These are phyloP conservation scores for Apostichopus japonicus DNA, from an alignment of 35 echinoderm and acorn worm species.

Conservation along the genomic window DNA sequence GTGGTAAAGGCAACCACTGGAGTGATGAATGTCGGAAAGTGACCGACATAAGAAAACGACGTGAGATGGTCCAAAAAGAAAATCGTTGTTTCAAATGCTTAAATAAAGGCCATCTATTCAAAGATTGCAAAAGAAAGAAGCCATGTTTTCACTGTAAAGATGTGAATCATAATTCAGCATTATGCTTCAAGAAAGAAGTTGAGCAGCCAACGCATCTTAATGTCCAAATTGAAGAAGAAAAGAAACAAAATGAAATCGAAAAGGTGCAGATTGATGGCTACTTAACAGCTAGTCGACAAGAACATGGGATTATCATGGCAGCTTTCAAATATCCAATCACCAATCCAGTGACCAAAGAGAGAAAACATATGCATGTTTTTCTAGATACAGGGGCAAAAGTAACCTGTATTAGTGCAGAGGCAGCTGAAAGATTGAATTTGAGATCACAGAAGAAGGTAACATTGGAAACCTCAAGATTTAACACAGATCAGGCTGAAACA, in stretches of 20 bases:
- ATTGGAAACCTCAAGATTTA: slow-evolving; percentile 26
- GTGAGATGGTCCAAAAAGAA: slow-evolving; percentile 6
- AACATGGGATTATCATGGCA: neutral
- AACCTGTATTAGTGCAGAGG: neutral
- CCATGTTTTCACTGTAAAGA: slow-evolving; percentile 16
- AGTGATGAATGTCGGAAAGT: neutral
- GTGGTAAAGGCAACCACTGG: too few species aligned
- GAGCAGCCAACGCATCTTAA: neutral
- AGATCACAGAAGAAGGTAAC: too few species aligned
- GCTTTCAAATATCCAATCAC: too few species aligned
- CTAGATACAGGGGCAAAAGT: slow-evolving; percentile 15
- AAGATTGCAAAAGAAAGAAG: neutral
- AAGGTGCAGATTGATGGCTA: too few species aligned
- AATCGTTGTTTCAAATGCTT: neutral
- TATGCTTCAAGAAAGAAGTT: neutral
- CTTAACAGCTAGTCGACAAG: neutral
- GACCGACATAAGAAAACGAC: neutral
- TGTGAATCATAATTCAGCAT: neutral
- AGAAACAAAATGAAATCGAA: too few species aligned
- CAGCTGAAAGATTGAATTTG: too few species aligned
- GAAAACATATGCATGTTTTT: neutral
- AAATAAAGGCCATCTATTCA: too few species aligned
- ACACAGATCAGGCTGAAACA: neutral
- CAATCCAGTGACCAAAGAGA: neutral
- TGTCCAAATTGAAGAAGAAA: neutral